phyloP scores from a whole-genome alignment of 1,140 invertebrate genomes.

The Whitmania pigra region DNA sequence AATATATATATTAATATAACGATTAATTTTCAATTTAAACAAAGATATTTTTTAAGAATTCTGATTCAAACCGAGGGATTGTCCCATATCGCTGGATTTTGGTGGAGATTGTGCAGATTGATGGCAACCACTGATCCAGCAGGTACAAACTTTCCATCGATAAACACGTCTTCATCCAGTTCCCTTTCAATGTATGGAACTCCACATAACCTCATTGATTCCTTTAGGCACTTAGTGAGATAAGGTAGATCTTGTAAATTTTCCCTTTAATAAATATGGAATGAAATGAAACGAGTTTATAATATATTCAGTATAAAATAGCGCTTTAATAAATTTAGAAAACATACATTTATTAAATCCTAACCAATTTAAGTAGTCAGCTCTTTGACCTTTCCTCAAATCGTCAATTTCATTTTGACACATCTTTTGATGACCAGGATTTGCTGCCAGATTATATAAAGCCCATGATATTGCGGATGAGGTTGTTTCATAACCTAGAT shows the following conservation, averaged over 20 bases:
- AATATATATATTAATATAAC: no score
- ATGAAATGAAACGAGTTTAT: no score
- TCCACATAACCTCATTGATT: neutral
- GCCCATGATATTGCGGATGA: slow-evolving; percentile 1
- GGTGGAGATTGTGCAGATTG: neutral
- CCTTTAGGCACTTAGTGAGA: neutral
- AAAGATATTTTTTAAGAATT: neutral
- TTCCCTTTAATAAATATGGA: no score
- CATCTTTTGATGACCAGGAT: neutral
- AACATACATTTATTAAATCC: no score
- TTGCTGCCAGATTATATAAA: neutral
- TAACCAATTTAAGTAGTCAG: neutral
- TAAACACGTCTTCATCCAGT: neutral
- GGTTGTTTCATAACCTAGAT: slow-evolving; percentile 9
- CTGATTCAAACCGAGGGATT: neutral
- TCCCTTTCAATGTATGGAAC: neutral
- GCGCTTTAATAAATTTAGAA: no score
- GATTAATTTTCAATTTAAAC: no score
- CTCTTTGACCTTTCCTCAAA: neutral
- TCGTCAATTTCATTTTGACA: slow-evolving; percentile 7
- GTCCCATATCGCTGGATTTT: neutral
- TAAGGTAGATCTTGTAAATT: neutral
- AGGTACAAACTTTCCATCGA: neutral
- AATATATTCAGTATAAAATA: no score
- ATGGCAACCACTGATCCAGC: neutral